Percentiles rank a stretch among this genome's conserved stretches.
Conservation (phyloP, 2,888 invertebrate genomes). For the Cryptus armator region DNA sequence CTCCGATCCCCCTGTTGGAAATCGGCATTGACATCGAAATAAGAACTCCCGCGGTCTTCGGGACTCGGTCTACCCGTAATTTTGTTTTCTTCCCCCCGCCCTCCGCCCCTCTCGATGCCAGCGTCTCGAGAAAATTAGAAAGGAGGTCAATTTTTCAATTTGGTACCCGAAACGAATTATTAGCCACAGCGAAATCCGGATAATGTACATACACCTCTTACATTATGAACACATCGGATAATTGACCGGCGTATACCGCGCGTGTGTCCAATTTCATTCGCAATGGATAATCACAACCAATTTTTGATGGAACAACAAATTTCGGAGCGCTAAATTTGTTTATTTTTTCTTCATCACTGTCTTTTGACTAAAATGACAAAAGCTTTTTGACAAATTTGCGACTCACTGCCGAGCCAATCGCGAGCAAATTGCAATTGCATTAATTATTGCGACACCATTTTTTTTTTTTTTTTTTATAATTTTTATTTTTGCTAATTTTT, state of each 20-base stretch:
- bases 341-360: too few relatives aligned
- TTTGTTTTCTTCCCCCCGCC: background rate
- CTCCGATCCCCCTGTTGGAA: constrained; percentile 14
- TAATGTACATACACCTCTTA: constrained; percentile 19
- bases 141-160: constrained; percentile 43
- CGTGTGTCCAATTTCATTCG: too few relatives aligned
- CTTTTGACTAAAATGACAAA: too few relatives aligned
- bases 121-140: constrained; percentile 28
- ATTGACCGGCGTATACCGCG: background rate
- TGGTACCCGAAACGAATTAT: constrained; percentile 11
- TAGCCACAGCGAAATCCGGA: constrained; percentile 13
- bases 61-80: constrained; percentile 16
- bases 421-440: too few relatives aligned
- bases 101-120: background rate
- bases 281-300: too few relatives aligned
- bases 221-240: constrained; percentile 17
- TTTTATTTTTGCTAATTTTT: background rate
- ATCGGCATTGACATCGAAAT: constrained; percentile 50
- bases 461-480: too few relatives aligned
- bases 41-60: constrained; percentile 27
- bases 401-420: too few relatives aligned
- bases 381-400: too few relatives aligned
- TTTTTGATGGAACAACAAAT: too few relatives aligned
- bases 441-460: too few relatives aligned
- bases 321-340: too few relatives aligned